Evolutionary conservation across 2,113 vertebrate genomes (phyloP).

Genomic region (Abramis brama): DNA sequence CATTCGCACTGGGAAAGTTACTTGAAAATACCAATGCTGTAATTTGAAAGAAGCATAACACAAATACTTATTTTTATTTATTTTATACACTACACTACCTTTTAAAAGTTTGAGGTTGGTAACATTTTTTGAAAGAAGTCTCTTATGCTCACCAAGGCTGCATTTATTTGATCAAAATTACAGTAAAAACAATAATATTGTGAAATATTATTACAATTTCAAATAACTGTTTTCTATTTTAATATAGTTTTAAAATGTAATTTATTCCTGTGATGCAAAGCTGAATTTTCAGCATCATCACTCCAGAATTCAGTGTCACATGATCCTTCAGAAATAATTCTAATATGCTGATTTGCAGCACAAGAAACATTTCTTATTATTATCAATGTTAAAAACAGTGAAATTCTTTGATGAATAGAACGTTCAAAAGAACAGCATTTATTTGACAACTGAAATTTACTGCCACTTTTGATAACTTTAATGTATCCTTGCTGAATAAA

Average conservation of each 20-base stretch:
- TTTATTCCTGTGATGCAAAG: neutral
- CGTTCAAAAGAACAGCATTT: neutral
- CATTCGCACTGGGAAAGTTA: neutral
- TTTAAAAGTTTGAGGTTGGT: neutral
- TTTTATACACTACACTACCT: neutral
- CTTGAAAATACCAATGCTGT: neutral
- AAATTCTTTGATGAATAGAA: no score
- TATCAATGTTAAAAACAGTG: neutral
- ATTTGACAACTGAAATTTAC: neutral
- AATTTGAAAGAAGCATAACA: no score
- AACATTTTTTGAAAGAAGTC: neutral
- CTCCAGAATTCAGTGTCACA: neutral
- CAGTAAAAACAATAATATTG: neutral
- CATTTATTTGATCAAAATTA: neutral
- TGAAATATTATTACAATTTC: neutral
- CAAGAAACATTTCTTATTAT: neutral
- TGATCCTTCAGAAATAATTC: neutral
- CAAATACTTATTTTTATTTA: no score
- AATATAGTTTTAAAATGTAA: neutral
- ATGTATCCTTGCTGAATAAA: neutral
- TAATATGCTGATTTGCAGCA: neutral
- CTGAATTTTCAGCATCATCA: neutral
- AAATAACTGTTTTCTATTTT: neutral
- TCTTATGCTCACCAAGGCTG: neutral
- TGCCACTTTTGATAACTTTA: neutral